A percentile compares a stretch with the other conserved stretches of the same genome.
phyloP scores from a whole-genome alignment of 2,113 vertebrate species.

The Garra rufa region DNA sequence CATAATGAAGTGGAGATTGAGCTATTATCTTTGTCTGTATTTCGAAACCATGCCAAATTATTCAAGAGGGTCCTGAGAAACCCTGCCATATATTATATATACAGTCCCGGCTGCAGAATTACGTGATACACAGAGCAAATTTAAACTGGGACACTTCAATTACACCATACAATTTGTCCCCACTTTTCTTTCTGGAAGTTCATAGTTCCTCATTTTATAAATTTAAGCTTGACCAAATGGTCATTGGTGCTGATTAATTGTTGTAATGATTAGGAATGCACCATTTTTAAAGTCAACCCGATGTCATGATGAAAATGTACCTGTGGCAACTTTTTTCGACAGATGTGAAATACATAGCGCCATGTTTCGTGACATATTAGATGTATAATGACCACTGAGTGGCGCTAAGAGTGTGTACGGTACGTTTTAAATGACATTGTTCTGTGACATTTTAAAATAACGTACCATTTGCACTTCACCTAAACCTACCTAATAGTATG shows the following conservation, averaged over 20 bases:
- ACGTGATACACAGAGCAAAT: background rate
- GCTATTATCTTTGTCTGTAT: slow-evolving; percentile 33
- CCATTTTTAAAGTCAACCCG: too few species aligned
- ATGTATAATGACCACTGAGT: too few species aligned
- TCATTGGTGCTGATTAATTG: background rate
- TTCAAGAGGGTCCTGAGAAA: slow-evolving; percentile 30
- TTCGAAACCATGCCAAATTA: slow-evolving; percentile 31
- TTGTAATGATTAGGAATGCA: background rate
- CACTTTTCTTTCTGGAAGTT: background rate
- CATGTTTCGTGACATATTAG: too few species aligned
- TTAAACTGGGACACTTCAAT: background rate
- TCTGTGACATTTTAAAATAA: too few species aligned
- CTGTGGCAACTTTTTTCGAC: too few species aligned
- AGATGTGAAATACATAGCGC: too few species aligned
- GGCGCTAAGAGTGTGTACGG: too few species aligned
- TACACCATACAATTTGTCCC: background rate
- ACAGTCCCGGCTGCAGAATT: background rate
- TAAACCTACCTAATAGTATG: too few species aligned
- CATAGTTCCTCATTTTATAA: background rate
- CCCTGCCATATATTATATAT: slow-evolving; percentile 4
- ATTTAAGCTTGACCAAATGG: background rate
- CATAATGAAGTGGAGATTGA: slow-evolving; percentile 50
- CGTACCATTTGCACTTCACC: too few species aligned
- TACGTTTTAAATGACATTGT: too few species aligned
- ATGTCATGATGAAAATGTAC: too few species aligned